A percentile compares a stretch with the other conserved stretches of the same genome.
Evolutionary conservation across 1,140 invertebrate species (phyloP).

Genomic region (Diorhabda elongata): DNA sequence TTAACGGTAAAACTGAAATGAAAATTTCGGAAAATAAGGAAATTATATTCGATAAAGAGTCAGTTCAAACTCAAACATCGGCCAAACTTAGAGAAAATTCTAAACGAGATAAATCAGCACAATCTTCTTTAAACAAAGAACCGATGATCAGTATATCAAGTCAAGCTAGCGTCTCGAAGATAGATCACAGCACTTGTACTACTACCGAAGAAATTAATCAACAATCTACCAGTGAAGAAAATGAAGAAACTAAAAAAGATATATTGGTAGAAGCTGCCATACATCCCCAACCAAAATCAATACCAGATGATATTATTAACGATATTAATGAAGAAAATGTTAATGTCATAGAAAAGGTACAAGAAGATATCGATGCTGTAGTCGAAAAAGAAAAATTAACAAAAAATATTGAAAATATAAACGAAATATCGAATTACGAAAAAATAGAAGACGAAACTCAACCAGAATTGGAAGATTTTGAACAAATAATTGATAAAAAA

Average conservation of each 20-base stretch:
- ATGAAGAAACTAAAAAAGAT: slow-evolving; percentile 28
- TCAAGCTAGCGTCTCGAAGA: neutral
- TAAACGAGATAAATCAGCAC: slow-evolving; percentile 18
- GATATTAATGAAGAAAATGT: slow-evolving; percentile 8
- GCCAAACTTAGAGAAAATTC: slow-evolving; percentile 26
- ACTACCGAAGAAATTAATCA: slow-evolving; percentile 27
- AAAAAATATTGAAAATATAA: neutral
- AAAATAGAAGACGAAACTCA: neutral
- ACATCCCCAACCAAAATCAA: slow-evolving; percentile 31
- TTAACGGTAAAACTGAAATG: slow-evolving; percentile 40
- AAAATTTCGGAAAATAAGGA: slow-evolving; percentile 36
- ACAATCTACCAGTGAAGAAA: slow-evolving; percentile 35
- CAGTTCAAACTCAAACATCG: slow-evolving; percentile 16
- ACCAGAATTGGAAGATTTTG: neutral
- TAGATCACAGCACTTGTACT: slow-evolving; percentile 28
- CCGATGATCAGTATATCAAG: slow-evolving; percentile 7
- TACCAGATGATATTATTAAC: too few relatives aligned
- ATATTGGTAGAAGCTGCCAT: slow-evolving; percentile 32
- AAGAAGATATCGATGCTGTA: neutral
- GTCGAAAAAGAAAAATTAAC: neutral
- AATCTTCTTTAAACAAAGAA: slow-evolving; percentile 9
- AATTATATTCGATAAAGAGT: slow-evolving; percentile 25
- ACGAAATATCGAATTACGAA: neutral
- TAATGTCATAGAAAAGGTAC: neutral
- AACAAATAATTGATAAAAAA: neutral